Evolutionary conservation across 2,113 vertebrate species (phyloP).

Genomic region (Petrocephalus microphthalmus): DNA sequence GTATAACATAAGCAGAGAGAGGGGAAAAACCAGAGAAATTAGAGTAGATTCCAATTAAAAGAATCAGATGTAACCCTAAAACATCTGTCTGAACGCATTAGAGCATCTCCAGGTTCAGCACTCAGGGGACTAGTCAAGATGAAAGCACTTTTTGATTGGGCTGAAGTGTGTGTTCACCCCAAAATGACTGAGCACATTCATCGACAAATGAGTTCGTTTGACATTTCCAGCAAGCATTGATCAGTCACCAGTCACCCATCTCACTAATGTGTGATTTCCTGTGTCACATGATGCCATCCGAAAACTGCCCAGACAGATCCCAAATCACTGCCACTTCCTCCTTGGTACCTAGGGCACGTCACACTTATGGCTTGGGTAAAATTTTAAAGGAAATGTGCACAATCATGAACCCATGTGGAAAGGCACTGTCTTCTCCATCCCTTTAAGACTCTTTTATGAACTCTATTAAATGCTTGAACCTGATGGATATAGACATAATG

Average conservation of each 20-base stretch:
- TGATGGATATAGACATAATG: background rate
- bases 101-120: constrained; percentile 83
- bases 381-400: background rate
- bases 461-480: background rate
- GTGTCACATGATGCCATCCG: constrained; percentile 39
- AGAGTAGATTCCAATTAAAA: constrained; percentile 92
- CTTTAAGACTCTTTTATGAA: background rate
- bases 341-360: background rate
- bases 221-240: constrained; percentile 87
- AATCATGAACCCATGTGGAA: background rate
- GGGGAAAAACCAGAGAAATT: constrained; percentile 25
- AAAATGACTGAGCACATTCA: constrained; percentile 86
- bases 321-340: constrained; percentile 19
- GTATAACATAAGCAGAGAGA: background rate
- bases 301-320: background rate
- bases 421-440: background rate
- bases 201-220: constrained; percentile 95
- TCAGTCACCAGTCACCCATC: constrained; percentile 73
- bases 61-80: constrained; percentile 88
- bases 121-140: constrained; percentile 88
- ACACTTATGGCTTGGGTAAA: background rate
- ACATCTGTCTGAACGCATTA: constrained; percentile 95
- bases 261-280: constrained; percentile 73
- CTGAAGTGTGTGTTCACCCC: constrained; percentile 83
- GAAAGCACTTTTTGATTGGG: constrained; percentile 98